Evolutionary conservation across 2,797 vertebrate species (phyloP).

Genomic region (Aulostomus chinensis): DNA sequence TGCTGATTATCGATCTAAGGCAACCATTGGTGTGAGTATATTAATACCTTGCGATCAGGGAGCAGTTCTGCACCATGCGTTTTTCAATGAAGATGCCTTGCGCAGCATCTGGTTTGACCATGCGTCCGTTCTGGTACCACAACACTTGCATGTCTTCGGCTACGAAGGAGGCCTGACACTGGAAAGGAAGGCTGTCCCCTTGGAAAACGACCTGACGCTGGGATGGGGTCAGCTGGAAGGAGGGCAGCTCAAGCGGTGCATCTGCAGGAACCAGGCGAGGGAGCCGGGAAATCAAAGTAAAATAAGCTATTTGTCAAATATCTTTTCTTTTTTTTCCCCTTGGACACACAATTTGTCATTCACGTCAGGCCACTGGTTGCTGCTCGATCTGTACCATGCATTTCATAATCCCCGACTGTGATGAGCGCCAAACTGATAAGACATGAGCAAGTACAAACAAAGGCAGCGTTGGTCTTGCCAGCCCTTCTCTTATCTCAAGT

Average conservation of each 20-base stretch:
- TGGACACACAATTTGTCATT: slow-evolving; percentile 33
- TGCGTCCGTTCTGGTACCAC: slow-evolving; percentile 96
- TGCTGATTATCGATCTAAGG: too few species aligned
- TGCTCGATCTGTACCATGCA: slow-evolving; percentile 36
- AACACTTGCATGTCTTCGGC: slow-evolving; percentile 97
- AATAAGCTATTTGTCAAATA: background rate
- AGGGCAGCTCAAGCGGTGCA: slow-evolving; percentile 92
- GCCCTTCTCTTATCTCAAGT: slow-evolving; percentile 56
- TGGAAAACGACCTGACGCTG: slow-evolving; percentile 97
- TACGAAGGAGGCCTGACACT: slow-evolving; percentile 95
- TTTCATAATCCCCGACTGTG: slow-evolving; percentile 61
- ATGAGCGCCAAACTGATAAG: slow-evolving; percentile 70
- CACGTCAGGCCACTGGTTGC: slow-evolving; percentile 27
- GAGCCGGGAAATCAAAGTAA: background rate
- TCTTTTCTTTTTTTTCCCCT: background rate
- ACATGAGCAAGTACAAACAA: slow-evolving; percentile 70
- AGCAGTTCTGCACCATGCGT: slow-evolving; percentile 97
- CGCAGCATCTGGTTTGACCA: slow-evolving; percentile 90
- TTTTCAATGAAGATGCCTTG: slow-evolving; percentile 96
- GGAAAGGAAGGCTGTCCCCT: slow-evolving; percentile 96
- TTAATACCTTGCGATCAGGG: slow-evolving; percentile 91
- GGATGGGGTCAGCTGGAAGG: slow-evolving; percentile 95
- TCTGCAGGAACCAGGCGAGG: slow-evolving; percentile 73
- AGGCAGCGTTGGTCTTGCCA: slow-evolving; percentile 48
- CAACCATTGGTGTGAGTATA: too few species aligned